Evolutionary conservation across 2,113 vertebrate species (phyloP).

Genomic region (Coryphaenoides rupestris): DNA sequence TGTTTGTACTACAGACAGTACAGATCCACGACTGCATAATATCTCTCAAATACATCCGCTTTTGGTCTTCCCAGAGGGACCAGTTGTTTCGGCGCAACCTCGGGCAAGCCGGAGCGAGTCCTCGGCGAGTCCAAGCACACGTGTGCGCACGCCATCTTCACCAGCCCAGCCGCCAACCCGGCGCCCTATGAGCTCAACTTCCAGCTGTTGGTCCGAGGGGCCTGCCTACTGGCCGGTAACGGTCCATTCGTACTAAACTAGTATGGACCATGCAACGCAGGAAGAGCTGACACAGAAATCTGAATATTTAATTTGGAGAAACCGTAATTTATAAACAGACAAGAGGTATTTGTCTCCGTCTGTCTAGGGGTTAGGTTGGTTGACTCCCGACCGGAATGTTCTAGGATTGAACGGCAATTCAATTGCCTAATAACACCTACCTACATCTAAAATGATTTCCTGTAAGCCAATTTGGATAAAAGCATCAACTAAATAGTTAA

Average conservation of each 20-base stretch:
- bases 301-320: no score
- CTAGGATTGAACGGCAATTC: no score
- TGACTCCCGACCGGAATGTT: no score
- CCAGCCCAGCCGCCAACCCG: slow-evolving; percentile 79
- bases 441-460: no score
- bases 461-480: no score
- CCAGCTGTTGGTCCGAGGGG: slow-evolving; percentile 91
- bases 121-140: slow-evolving; percentile 38
- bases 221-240: slow-evolving; percentile 91
- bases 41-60: not conserved
- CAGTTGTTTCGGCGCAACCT: slow-evolving; percentile 83
- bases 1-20: not conserved
- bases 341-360: no score
- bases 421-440: no score
- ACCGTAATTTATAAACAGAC: no score
- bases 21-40: no score
- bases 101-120: slow-evolving; percentile 66
- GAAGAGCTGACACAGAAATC: no score
- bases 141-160: slow-evolving; percentile 77
- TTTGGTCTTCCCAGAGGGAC: slow-evolving; percentile 74
- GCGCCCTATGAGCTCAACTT: slow-evolving; percentile 89
- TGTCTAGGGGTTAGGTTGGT: no score
- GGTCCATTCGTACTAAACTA: not conserved
- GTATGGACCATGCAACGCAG: not conserved
- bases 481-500: no score